Conservation (phyloP, 2,888 invertebrate genomes). For the Ryuthela nishihirai region DNA sequence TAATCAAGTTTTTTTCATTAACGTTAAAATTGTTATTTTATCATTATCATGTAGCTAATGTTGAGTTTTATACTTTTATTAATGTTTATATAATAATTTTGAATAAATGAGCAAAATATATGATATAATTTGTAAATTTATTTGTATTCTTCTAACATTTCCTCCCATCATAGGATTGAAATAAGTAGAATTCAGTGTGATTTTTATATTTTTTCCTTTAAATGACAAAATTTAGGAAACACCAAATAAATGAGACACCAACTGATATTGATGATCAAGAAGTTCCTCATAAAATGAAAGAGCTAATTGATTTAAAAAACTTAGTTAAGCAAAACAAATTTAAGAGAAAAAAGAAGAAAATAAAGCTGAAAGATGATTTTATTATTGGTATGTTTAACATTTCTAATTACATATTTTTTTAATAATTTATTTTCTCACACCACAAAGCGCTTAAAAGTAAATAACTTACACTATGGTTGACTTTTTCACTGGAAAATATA, state of each 20-base stretch:
- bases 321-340: constrained; percentile 6
- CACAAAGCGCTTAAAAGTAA: background rate
- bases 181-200: too few species aligned
- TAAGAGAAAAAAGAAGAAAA: constrained; percentile 20
- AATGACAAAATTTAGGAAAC: constrained; percentile 2
- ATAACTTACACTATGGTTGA: background rate
- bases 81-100: too few species aligned
- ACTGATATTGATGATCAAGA: constrained; percentile 9
- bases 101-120: too few species aligned
- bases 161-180: too few species aligned
- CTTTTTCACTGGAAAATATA: too few species aligned
- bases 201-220: background rate
- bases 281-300: constrained; percentile 2
- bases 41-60: too few species aligned
- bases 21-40: too few species aligned
- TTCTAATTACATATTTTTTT: background rate
- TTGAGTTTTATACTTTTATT: too few species aligned
- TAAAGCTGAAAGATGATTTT: constrained; percentile 29
- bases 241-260: constrained; percentile 18
- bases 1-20: too few species aligned
- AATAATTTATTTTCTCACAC: background rate
- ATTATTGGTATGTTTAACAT: constrained; percentile 11
- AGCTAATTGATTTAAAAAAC: constrained; percentile 22
- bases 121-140: too few species aligned
- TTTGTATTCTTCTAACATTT: too few species aligned